phyloP scores from a whole-genome alignment of 2,797 vertebrate genomes.

The Alectoris magna region DNA sequence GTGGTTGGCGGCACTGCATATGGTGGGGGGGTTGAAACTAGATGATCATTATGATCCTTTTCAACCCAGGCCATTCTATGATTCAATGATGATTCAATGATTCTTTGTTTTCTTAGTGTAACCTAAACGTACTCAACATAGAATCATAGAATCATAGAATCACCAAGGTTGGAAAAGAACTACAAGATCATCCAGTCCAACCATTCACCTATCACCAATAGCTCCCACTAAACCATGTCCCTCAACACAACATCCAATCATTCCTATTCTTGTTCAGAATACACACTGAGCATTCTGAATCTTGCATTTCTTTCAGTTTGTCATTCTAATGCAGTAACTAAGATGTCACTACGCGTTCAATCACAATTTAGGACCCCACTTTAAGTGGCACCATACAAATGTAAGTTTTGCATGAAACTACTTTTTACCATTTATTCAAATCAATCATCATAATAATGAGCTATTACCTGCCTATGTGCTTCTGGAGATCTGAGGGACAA shows the following conservation, averaged over 20 bases:
- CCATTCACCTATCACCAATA: no score
- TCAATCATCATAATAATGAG: not conserved
- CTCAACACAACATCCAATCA: no score
- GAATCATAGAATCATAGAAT: no score
- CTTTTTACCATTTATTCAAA: not conserved
- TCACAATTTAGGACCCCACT: not conserved
- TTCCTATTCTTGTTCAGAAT: no score
- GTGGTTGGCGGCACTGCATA: no score
- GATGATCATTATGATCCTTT: no score
- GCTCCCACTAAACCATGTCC: no score
- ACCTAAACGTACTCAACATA: not conserved
- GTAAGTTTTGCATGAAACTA: not conserved
- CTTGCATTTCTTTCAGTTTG: not conserved
- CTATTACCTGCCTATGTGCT: not conserved
- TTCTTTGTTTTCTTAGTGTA: not conserved
- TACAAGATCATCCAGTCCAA: no score
- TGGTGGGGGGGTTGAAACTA: no score
- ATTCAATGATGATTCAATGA: no score
- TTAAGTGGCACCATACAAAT: not conserved
- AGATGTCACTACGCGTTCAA: not conserved
- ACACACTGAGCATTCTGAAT: not conserved
- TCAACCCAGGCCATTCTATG: no score
- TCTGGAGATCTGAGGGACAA: not conserved
- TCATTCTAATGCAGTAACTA: not conserved
- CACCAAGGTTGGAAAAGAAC: no score